Conservation (phyloP, 2,797 vertebrate species). For the Manis javanica region DNA sequence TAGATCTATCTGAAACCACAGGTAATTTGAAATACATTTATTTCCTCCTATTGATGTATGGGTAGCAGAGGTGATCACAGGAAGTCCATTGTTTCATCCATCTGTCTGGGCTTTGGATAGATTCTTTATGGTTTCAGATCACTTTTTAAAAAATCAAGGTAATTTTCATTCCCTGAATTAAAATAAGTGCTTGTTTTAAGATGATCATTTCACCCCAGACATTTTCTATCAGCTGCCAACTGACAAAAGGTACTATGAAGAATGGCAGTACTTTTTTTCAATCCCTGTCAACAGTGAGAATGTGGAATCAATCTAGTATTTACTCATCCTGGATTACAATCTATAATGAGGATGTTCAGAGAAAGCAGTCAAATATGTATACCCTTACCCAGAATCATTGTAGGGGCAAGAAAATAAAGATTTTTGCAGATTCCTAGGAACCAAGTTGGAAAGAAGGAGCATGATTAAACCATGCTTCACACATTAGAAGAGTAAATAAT, state of each 20-base stretch:
- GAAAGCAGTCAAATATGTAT: neutral
- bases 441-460: neutral
- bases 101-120: neutral
- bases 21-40: slow-evolving; percentile 53
- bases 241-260: neutral
- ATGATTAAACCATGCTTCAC: neutral
- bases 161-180: slow-evolving; percentile 56
- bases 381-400: neutral
- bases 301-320: neutral
- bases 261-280: slow-evolving; percentile 31
- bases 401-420: slow-evolving; percentile 14
- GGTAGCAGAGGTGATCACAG: neutral
- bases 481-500: neutral
- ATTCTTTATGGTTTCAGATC: slow-evolving; percentile 14
- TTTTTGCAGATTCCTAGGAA: neutral
- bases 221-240: neutral
- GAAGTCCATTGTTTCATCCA: neutral
- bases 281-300: neutral
- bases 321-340: neutral
- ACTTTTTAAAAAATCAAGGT: slow-evolving; percentile 26
- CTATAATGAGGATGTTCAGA: neutral
- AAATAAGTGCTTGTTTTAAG: slow-evolving; percentile 32
- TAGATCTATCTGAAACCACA: neutral
- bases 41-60: neutral
- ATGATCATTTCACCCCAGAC: slow-evolving; percentile 15